These are phyloP conservation scores for Hemaris fuciformis DNA, from an alignment of 2,888 invertebrate species.

Conservation along the genomic window DNA sequence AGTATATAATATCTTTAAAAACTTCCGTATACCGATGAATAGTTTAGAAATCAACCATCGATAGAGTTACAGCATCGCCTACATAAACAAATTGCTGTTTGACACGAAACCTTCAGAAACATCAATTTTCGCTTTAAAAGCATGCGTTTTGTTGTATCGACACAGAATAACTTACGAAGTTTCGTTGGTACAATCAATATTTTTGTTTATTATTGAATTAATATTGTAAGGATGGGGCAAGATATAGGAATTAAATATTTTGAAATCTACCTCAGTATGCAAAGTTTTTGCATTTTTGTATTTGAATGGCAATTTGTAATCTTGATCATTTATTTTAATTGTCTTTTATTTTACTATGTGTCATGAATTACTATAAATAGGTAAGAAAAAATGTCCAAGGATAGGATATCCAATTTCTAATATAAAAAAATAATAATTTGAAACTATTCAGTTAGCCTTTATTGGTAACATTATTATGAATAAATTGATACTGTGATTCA, in stretches of 20 bases:
- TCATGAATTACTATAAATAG: too few relatives aligned
- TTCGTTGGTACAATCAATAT: neutral
- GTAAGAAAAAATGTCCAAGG: too few relatives aligned
- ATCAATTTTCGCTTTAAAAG: neutral
- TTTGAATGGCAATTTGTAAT: too few relatives aligned
- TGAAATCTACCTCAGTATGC: neutral
- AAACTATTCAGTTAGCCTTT: too few relatives aligned
- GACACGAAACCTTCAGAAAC: neutral
- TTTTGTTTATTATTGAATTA: neutral
- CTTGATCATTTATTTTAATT: too few relatives aligned
- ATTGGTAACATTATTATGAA: too few relatives aligned
- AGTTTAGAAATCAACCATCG: neutral
- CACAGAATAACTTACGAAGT: neutral
- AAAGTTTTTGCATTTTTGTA: neutral
- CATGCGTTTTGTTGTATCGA: neutral
- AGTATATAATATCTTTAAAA: too few relatives aligned
- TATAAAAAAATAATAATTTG: too few relatives aligned
- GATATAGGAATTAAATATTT: neutral
- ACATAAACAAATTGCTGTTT: neutral
- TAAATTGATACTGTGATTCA: too few relatives aligned
- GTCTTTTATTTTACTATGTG: too few relatives aligned
- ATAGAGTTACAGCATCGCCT: neutral
- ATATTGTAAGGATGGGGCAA: neutral
- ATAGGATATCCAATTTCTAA: too few relatives aligned
- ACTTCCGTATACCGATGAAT: neutral